Conservation (phyloP, 1,140 invertebrate genomes). For the Frieseomelitta varia region DNA sequence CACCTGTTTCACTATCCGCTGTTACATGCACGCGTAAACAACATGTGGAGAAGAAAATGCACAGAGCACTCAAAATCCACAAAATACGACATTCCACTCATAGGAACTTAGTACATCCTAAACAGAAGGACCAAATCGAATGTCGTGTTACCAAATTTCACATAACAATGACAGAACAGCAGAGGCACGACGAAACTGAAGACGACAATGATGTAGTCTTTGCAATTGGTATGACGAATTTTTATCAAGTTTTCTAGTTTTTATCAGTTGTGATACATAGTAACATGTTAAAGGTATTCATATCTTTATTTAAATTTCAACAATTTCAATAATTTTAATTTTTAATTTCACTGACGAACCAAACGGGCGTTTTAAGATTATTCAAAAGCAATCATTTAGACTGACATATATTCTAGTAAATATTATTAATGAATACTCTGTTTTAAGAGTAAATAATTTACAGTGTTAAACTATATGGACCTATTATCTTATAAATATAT, state of each 20-base stretch:
- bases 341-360: no score
- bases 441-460: neutral
- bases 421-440: neutral
- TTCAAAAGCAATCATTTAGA: neutral
- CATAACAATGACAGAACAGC: constrained; percentile 70
- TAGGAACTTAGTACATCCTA: constrained; percentile 67
- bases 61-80: neutral
- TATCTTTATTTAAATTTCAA: neutral
- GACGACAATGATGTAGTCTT: constrained; percentile 69
- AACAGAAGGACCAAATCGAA: constrained; percentile 25
- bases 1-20: constrained; percentile 23
- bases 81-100: constrained; percentile 37
- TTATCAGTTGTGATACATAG: no score
- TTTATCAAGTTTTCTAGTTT: neutral
- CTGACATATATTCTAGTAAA: no score
- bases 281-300: neutral
- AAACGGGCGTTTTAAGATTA: no score
- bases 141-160: constrained; percentile 70
- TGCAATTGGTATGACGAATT: constrained; percentile 58
- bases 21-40: constrained; percentile 6
- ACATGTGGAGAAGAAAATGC: constrained; percentile 32
- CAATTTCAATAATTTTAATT: no score
- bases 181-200: constrained; percentile 57
- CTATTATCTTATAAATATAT: neutral
- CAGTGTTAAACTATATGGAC: no score